Evolutionary conservation across 2,888 invertebrate genomes (phyloP), one percentile per base, ranked within the genome.

Genomic region (Saturnia pavonia): DNA sequence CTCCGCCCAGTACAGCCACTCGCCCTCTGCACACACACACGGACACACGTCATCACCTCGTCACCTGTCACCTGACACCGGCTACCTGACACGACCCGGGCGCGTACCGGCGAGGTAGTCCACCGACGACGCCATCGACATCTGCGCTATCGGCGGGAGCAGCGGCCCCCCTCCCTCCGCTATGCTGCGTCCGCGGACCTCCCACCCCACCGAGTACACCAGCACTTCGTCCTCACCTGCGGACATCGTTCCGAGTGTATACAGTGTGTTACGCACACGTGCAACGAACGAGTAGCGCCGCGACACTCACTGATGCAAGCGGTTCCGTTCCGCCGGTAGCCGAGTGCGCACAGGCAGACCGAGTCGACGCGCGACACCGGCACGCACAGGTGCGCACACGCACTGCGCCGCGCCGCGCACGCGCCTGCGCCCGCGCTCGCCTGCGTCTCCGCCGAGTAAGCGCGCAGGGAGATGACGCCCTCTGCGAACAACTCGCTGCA

Each of bases 1-100:
- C 87, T 98, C 97, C 67, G 96, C 96, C 97, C 97, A 98, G 90
- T 96, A 97, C 68, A 98, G 90, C 83, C 95, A 95, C 78, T 96
- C 95, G 51, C 88, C 88, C 67, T 82, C 94, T 94, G 83, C 67
- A 76, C 25, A n/a, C n/a, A n/a, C 72, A 72, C 75, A 71, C 57
- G 12, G 6, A 66, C 68, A 19, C 48, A 65, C 8, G 9, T 9
- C 57, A 25, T 57, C 57, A 57, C 25, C 40, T 4, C 6, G 3
- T 16, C 1, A 6, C 48, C 51, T 6, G 34, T 42, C 12, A 3
- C 42, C 51, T 14, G 43, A 25, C 27, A 1, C 16, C 11, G 16
- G 12, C 14, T 12, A 51, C n/a, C 11, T n/a, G 2, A 16, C n/a
- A n/a, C n/a, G n/a, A n/a, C 73, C 14, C 12, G 8, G 43, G 4